Base-by-base conservation (phyloP, 2,888 invertebrate genomes). In the Mamestra brassicae region DNA sequence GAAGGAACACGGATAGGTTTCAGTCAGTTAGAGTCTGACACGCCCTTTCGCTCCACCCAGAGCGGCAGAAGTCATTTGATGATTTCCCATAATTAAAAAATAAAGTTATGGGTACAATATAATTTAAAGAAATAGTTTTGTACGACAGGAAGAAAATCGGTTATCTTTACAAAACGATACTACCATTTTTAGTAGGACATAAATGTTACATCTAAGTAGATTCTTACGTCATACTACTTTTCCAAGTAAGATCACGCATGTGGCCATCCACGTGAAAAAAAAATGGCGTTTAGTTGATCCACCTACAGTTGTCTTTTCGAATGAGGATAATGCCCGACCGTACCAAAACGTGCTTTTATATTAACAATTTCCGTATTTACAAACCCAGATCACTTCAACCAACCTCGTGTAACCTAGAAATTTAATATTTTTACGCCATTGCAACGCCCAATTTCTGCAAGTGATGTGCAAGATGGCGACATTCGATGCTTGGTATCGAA, bases 401-500 rank as follows among this genome's bases (percentile, higher is more conserved):
- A 42, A 42, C 8, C 74, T 60, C 75, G 64, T 84, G 75, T 84
- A 71, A 69, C 70, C 74, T 80, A 80, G 67, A 71, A 67, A 50
- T 45, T 7, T 11, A n/a, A 65, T 36, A 61, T 69, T 66, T 69
- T 70, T 62, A 64, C 63, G 45, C 45, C 15, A 71, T 45, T 67
- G 36, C 60, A 61, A 69, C 50, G 17, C 36, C 69, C 47, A 73
- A 76, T 69, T 13, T 52, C n/a, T 13, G 38, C 71, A 74, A 69
- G 69, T 85, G 71, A 76, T 74, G 42, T 74, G 79, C 79, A 68
- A 45, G 8, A 57, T 17, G 3, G 72, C 11, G 80, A 74, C 45
- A 85, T 85, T 78, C 73, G 82, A 85, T 81, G 62, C 55, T 7
- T 7, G 42, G 71, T 47, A 70, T 70, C 54, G 71, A 78, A 60